Percentiles rank a stretch among this genome's conserved stretches.
phyloP scores from a whole-genome alignment of 2,888 invertebrate genomes.

The Parapristionchus giblindavisi region DNA sequence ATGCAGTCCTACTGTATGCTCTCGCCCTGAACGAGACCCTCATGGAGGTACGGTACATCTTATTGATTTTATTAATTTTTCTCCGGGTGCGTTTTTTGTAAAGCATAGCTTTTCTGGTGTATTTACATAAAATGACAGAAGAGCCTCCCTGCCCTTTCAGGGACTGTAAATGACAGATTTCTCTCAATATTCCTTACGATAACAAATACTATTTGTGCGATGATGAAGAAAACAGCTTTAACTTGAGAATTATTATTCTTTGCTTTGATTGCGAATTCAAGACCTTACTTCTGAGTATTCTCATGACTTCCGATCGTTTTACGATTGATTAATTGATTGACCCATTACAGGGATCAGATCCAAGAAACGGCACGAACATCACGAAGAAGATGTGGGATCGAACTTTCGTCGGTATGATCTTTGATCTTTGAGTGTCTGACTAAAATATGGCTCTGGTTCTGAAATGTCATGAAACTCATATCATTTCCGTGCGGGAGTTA shows the following conservation, averaged over 20 bases:
- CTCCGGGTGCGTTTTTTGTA: too few species aligned
- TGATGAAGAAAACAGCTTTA: too few species aligned
- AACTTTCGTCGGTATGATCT: slow-evolving; percentile 81
- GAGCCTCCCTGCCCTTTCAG: too few species aligned
- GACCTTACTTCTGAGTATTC: too few species aligned
- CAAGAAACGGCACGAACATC: slow-evolving; percentile 84
- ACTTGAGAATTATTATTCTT: too few species aligned
- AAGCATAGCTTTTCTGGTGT: background rate
- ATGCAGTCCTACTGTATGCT: slow-evolving; percentile 91
- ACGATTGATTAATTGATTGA: background rate
- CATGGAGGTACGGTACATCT: slow-evolving; percentile 57
- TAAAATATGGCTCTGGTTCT: too few species aligned
- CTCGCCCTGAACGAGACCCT: slow-evolving; percentile 89
- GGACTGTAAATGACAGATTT: too few species aligned
- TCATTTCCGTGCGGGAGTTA: background rate
- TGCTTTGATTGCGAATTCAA: too few species aligned
- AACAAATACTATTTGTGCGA: too few species aligned
- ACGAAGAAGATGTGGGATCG: slow-evolving; percentile 86
- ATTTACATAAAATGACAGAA: too few species aligned
- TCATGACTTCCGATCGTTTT: background rate
- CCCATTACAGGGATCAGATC: slow-evolving; percentile 62
- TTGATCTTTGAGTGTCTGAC: background rate
- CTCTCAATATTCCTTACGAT: too few species aligned
- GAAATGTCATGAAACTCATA: too few species aligned
- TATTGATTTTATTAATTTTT: background rate